Evolutionary conservation across 2,888 invertebrate species (phyloP), one percentile per base, ranked within the genome.

Genomic region (Geotrupes spiniger): DNA sequence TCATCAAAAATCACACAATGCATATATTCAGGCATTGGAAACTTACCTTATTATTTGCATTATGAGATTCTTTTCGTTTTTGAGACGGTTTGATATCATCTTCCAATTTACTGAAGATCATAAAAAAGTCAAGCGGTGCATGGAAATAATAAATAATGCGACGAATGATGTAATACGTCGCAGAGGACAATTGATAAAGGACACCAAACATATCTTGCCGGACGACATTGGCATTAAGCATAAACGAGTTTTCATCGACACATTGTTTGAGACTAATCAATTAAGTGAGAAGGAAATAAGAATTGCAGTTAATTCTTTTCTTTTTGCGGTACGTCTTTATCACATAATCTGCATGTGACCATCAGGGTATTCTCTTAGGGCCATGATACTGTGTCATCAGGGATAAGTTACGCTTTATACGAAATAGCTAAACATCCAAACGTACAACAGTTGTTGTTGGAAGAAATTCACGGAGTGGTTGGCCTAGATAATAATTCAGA

Each of bases 301-400:
- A 12, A 73, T 71, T 25, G 76, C 72, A 46, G 66, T 84, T 62
- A 83, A 83, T 63, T 76, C 80, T 27, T 49, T 51, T 21, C 37
- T 48, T 82, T 84, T 50, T 81, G 81, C 64, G 81, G 83, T 82
- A 69, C 67, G 64, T 53, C n/a, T n/a, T n/a, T 61, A 10, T 16
- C 12, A 29, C 6, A 42, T 14, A 39, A 39, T 39, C 17, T n/a
- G 12, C 8, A 39, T n/a, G 21, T 2, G 14, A 16, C n/a, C 2
- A 2, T 36, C 2, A 5, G 11, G 3, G 11, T 11, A 12, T 2
- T 2, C 14, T 2, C 54, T 36, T 25, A 59, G 57, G 60, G 60
- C 5, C 54, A 59, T 36, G 60, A 61, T 38, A 61, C 62, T 4
- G 51, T 57, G n/a, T 43, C 54, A 8, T 21, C 53, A 9, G 55